Conservation (phyloP, 2,113 vertebrate genomes). For the Galbula dea region DNA sequence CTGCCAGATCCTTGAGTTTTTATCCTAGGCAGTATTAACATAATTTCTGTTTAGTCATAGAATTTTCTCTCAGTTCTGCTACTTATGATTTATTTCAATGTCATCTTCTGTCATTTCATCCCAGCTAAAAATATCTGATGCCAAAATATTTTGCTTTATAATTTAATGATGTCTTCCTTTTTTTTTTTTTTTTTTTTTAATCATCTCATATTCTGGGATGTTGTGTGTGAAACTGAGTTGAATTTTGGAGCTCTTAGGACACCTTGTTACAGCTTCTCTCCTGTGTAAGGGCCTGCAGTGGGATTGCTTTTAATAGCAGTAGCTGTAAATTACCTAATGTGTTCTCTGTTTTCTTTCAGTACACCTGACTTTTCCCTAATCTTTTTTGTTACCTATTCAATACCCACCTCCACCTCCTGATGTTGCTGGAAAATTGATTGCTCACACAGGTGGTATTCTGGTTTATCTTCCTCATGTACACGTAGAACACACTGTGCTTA, state of each 20-base stretch:
- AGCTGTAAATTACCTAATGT: background rate
- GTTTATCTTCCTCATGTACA: background rate
- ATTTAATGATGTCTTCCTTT: background rate
- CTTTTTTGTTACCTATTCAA: background rate
- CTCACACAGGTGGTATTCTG: background rate
- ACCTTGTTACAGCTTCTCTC: background rate
- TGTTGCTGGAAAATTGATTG: slow-evolving; percentile 23
- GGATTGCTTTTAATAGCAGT: background rate
- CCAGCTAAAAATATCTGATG: slow-evolving; percentile 25
- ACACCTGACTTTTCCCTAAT: background rate
- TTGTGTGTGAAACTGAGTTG: background rate
- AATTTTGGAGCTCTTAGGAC: background rate
- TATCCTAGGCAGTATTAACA: background rate
- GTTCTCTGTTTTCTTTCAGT: background rate
- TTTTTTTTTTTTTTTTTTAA: background rate
- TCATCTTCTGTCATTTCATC: background rate
- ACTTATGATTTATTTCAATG: background rate
- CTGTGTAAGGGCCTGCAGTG: background rate
- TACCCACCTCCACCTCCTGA: background rate
- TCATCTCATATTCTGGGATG: background rate
- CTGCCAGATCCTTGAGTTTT: slow-evolving; percentile 5
- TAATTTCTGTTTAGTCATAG: background rate
- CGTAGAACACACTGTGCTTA: background rate
- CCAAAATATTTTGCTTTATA: slow-evolving; percentile 39
- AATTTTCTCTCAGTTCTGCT: slow-evolving; percentile 22